These are phyloP conservation scores for Camponotus pennsylvanicus DNA, from an alignment of 1,140 invertebrate species.

Conservation along the genomic window DNA sequence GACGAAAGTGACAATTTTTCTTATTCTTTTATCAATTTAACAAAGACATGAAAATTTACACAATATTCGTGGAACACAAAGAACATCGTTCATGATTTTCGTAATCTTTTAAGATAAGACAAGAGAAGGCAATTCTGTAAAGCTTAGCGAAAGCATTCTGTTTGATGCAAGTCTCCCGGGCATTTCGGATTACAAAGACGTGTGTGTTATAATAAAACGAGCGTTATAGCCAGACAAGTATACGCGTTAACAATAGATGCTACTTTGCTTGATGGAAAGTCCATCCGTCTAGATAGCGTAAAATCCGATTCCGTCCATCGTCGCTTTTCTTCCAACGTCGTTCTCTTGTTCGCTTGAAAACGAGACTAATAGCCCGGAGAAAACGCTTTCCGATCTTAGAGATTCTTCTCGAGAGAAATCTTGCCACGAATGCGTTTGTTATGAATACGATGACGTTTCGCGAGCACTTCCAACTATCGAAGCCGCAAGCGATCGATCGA, in stretches of 20 bases:
- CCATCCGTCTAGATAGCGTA: not conserved
- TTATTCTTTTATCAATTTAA: no score
- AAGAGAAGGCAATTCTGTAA: not conserved
- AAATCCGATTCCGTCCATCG: slow-evolving; percentile 8
- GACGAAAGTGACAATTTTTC: no score
- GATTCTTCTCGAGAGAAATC: slow-evolving; percentile 8
- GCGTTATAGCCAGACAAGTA: not conserved
- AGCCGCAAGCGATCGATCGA: slow-evolving; percentile 39
- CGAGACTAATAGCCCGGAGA: slow-evolving; percentile 16
- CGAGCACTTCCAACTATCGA: slow-evolving; percentile 31
- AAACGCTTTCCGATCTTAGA: not conserved
- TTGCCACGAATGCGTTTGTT: slow-evolving; percentile 1
- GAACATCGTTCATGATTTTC: not conserved
- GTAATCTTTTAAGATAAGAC: not conserved
- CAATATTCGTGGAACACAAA: not conserved
- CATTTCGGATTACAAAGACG: slow-evolving; percentile 16
- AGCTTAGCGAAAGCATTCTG: not conserved
- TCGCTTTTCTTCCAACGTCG: not conserved
- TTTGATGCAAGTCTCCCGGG: not conserved
- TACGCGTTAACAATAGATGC: slow-evolving; percentile 29
- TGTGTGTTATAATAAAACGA: slow-evolving; percentile 2
- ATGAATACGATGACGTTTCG: slow-evolving; percentile 30
- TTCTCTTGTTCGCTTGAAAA: not conserved
- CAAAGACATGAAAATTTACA: not conserved
- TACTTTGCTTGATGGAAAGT: slow-evolving; percentile 8